Evolutionary conservation across 2,113 vertebrate species (phyloP).

Genomic region (Piprites chloris): DNA sequence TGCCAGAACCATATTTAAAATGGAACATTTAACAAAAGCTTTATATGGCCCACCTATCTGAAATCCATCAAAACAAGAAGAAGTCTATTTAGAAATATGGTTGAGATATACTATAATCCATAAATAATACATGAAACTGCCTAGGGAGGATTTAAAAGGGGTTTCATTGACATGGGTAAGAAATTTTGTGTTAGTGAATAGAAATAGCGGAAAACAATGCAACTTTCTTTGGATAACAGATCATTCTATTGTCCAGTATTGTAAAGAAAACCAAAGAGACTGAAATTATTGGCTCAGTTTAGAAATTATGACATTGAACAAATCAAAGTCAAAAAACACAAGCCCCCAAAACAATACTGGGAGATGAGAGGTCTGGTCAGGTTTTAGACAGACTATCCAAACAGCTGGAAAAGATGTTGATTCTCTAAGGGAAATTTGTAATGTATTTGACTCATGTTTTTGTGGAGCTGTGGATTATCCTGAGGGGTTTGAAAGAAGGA

Average conservation of each 20-base stretch:
- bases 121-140: slow-evolving; percentile 59
- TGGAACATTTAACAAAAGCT: slow-evolving; percentile 13
- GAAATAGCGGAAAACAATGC: slow-evolving; percentile 51
- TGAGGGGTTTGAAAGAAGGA: slow-evolving; percentile 73
- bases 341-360: slow-evolving; percentile 74
- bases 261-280: slow-evolving; percentile 64
- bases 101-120: slow-evolving; percentile 54
- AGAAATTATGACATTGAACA: slow-evolving; percentile 73
- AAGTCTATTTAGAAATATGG: slow-evolving; percentile 49
- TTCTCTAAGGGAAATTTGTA: slow-evolving; percentile 81
- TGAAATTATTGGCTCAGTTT: slow-evolving; percentile 66
- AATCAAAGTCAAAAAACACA: slow-evolving; percentile 75
- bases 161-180: slow-evolving; percentile 19
- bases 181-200: slow-evolving; percentile 33
- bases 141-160: slow-evolving; percentile 22
- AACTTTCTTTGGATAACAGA: slow-evolving; percentile 33
- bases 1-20: slow-evolving; percentile 63
- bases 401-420: slow-evolving; percentile 85
- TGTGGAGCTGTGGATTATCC: slow-evolving; percentile 75
- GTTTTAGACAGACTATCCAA: slow-evolving; percentile 80
- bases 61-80: slow-evolving; percentile 67
- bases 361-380: slow-evolving; percentile 77
- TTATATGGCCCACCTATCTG: neutral
- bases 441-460: slow-evolving; percentile 85
- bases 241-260: slow-evolving; percentile 46